Evolutionary conservation across 2,888 invertebrate genomes (phyloP), one percentile per base, ranked within the genome.

Genomic region (Macaria liturata): DNA sequence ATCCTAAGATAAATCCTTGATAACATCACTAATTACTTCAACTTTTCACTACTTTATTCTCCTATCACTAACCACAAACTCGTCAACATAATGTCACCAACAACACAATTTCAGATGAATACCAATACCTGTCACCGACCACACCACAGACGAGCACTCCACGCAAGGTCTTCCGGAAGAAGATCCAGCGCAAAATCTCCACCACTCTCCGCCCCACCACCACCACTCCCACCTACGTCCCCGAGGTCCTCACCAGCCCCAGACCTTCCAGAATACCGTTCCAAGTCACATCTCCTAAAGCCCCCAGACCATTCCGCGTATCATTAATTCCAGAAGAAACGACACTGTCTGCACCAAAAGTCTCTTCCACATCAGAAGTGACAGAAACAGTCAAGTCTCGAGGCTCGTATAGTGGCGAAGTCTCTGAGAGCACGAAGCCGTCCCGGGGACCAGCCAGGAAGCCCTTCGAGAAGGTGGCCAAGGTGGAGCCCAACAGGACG

Each of bases 121-220:
- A 87, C 70, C 91, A 91, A 78, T 91, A 90, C 70, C 67, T 91
- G 8, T 83, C 88, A 52, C 83, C 90, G 6, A 90, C 90, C 0
- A 81, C 86, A 9, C 85, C 84, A 20, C 79, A 79, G 62, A 77
- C 83, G 1, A 68, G 75, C 9, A 73, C 80, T 7, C 45, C 49
- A 20, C 75, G 78, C 4, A 86, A 77, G 62, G 62, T 83, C 9
- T 71, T 77, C 34, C 78, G 85, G 48, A 90, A 86, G 75, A 87
- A 84, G 58, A 71, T 88, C 32, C 81, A 81, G 51, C 70, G 85
- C 4, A 80, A 74, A 61, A 88, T 88, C 32, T 87, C 90, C 3
- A 86, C 86, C 43, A 87, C 86, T 0, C 71, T 80, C 3, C 72
- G 72, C 1, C 83, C 84, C 0, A 83, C 83, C 3, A 68, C 3